Percentiles rank a stretch among this genome's conserved stretches.
Evolutionary conservation across 2,888 invertebrate species (phyloP).

Genomic region (Brenthis hecate): DNA sequence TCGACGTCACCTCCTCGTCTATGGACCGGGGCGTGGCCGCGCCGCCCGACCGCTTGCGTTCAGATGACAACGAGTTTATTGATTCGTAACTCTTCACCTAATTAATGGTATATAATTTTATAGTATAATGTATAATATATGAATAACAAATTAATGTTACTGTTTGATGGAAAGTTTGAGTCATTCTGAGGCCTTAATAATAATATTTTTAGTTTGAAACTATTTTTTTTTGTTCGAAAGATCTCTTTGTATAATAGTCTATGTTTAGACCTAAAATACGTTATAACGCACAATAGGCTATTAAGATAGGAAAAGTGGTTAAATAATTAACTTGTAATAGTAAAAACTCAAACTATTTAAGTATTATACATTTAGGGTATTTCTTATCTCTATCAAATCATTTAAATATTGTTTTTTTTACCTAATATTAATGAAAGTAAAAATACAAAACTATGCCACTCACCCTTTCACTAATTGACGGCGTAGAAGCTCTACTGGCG

Average conservation of each 20-base stretch:
- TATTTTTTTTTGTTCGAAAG: no score
- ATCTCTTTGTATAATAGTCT: no score
- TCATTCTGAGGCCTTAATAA: no score
- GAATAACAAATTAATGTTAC: no score
- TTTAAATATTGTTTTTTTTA: neutral
- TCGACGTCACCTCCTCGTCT: constrained; percentile 71
- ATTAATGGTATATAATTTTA: neutral
- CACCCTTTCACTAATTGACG: constrained; percentile 78
- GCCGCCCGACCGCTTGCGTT: constrained; percentile 78
- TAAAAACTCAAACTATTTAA: no score
- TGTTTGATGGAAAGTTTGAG: no score
- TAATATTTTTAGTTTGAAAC: no score
- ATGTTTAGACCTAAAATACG: no score
- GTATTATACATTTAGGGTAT: no score
- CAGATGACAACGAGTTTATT: constrained; percentile 84
- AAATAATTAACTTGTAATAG: no score
- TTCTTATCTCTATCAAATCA: neutral
- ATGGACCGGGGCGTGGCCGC: constrained; percentile 79
- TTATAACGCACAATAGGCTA: no score
- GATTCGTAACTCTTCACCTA: constrained; percentile 86
- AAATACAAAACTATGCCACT: constrained; percentile 37
- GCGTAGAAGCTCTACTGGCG: constrained; percentile 76
- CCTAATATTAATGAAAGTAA: neutral
- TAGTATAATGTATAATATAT: neutral
- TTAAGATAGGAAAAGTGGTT: no score